phyloP scores from a whole-genome alignment of 1,140 invertebrate genomes.

The Laodelphax striatellus region DNA sequence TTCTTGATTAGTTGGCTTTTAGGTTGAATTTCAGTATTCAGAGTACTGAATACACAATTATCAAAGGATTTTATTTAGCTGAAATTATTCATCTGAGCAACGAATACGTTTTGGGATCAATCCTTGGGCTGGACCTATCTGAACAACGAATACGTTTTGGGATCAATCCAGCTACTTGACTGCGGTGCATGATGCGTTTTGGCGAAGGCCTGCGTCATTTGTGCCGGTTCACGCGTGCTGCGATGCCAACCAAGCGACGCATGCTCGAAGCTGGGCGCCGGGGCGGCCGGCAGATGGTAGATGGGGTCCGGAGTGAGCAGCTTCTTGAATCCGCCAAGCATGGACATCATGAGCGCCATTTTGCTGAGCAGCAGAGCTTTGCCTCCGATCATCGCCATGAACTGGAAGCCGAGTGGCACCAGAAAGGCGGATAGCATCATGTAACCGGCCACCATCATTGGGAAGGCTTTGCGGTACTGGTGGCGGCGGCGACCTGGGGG shows the following conservation, averaged over 20 bases:
- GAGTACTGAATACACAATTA: too few relatives aligned
- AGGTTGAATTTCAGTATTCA: too few relatives aligned
- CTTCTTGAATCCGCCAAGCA: slow-evolving; percentile 22
- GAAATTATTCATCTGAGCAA: too few relatives aligned
- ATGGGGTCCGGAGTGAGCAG: slow-evolving; percentile 8
- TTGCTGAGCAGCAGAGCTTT: slow-evolving; percentile 27
- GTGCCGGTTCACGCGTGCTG: background rate
- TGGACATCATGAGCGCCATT: slow-evolving; percentile 24
- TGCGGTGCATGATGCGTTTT: background rate
- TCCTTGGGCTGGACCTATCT: too few relatives aligned
- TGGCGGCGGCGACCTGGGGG: slow-evolving; percentile 13
- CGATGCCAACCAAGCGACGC: background rate
- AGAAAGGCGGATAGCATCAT: slow-evolving; percentile 26
- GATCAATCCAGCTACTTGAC: too few relatives aligned
- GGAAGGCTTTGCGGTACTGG: slow-evolving; percentile 26
- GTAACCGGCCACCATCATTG: slow-evolving; percentile 27
- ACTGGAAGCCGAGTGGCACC: slow-evolving; percentile 29
- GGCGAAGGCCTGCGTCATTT: background rate
- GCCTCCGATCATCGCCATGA: slow-evolving; percentile 28
- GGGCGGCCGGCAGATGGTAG: background rate
- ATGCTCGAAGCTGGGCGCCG: background rate
- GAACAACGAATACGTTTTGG: too few relatives aligned
- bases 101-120: too few relatives aligned
- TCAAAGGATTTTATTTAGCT: too few relatives aligned
- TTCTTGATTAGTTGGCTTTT: too few relatives aligned